These are phyloP conservation scores for Argentina silus DNA, from an alignment of 2,797 vertebrate species.

Conservation along the genomic window DNA sequence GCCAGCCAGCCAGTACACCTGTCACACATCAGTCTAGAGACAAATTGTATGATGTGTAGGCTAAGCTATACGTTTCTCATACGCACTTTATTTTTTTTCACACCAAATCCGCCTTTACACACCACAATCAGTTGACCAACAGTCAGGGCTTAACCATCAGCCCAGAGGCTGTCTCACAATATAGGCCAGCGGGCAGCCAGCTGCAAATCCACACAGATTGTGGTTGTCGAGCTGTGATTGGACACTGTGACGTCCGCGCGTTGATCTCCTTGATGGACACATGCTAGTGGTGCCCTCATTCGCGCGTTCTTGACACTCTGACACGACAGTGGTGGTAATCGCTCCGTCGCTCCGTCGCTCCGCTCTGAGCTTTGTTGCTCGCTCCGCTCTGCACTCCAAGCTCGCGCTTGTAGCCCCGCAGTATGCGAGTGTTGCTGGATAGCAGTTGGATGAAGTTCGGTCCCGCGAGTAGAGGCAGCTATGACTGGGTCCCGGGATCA, in stretches of 20 bases:
- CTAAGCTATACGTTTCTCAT: not conserved
- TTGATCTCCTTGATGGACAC: constrained; percentile 13
- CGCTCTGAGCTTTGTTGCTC: not conserved
- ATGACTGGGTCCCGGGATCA: constrained; percentile 82
- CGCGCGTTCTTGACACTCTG: not conserved
- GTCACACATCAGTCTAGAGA: too few species aligned
- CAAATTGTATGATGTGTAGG: too few species aligned
- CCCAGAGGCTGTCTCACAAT: not conserved
- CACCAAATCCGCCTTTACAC: not conserved
- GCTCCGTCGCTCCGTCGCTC: not conserved
- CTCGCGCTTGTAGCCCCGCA: constrained; percentile 48
- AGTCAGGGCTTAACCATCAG: not conserved
- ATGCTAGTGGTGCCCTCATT: constrained; percentile 54
- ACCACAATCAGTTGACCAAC: not conserved
- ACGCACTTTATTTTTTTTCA: not conserved
- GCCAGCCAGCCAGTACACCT: too few species aligned
- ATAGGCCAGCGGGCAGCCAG: constrained; percentile 35
- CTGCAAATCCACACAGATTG: constrained; percentile 32
- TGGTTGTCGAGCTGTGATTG: constrained; percentile 12
- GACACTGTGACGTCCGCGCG: constrained; percentile 17
- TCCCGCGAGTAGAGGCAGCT: constrained; percentile 83
- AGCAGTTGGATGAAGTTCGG: constrained; percentile 90
- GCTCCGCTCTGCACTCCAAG: not conserved
- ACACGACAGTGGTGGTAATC: not conserved
- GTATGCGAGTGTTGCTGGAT: constrained; percentile 82